Evolutionary conservation across 2,888 invertebrate species (phyloP).

Genomic region (Synergus gifuensis): DNA sequence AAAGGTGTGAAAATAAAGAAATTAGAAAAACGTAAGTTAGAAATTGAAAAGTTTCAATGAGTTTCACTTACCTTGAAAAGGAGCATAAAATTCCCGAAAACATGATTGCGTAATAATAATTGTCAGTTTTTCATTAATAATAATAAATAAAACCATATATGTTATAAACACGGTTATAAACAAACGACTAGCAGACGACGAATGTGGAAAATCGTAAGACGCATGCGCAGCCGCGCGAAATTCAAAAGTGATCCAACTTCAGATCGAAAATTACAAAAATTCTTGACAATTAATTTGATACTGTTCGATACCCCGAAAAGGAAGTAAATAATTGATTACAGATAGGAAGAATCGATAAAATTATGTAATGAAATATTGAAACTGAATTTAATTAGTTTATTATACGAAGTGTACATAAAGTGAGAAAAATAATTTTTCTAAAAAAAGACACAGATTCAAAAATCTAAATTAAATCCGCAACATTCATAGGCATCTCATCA

Average conservation of each 20-base stretch:
- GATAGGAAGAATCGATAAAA: neutral
- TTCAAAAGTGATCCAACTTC: neutral
- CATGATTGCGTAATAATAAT: neutral
- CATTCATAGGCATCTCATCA: constrained; percentile 99
- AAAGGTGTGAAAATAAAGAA: neutral
- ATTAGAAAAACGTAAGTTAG: neutral
- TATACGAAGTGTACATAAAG: neutral
- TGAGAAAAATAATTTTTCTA: constrained; percentile 1
- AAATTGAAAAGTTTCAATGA: neutral
- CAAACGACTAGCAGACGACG: neutral
- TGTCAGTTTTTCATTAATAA: neutral
- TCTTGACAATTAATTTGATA: too few species aligned
- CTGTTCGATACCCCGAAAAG: too few species aligned
- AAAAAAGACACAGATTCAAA: neutral
- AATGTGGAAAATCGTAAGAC: neutral
- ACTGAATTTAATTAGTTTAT: neutral
- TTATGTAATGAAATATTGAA: neutral
- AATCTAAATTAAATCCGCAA: constrained; percentile 90
- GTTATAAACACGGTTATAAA: too few species aligned
- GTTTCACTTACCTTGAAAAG: constrained; percentile 15
- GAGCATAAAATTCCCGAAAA: constrained; percentile 18
- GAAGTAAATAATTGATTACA: neutral
- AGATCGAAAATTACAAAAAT: too few species aligned
- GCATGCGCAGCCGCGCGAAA: neutral
- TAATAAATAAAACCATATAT: too few species aligned